Evolutionary conservation across 2,113 vertebrate species (phyloP).

Genomic region (Callithrix jacchus): DNA sequence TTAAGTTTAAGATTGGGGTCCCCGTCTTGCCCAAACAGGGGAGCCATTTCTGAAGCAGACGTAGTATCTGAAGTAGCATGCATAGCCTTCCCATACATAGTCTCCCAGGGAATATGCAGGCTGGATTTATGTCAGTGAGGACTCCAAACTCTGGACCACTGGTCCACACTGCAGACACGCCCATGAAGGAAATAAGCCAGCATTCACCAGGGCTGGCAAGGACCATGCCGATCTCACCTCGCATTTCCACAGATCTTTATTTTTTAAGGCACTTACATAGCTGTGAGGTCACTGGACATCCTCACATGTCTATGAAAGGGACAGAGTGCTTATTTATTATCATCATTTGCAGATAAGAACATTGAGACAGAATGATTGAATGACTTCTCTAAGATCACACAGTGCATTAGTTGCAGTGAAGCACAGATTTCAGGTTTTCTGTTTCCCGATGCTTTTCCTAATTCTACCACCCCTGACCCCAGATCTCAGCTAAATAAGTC

Average conservation of each 20-base stretch:
- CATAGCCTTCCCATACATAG: fast-evolving
- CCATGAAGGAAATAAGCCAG: no score
- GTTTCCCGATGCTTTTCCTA: fast-evolving
- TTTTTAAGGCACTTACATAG: constrained; percentile 71
- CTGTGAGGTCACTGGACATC: constrained; percentile 72
- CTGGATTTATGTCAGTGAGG: neutral
- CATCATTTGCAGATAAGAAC: constrained; percentile 65
- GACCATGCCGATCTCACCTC: neutral
- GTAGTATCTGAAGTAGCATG: no score
- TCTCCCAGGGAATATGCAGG: fast-evolving
- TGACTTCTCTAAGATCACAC: constrained; percentile 40
- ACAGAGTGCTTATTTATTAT: neutral
- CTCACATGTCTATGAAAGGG: neutral
- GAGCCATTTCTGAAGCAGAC: neutral
- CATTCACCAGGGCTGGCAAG: fast-evolving
- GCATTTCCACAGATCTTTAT: constrained; percentile 38
- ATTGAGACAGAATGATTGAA: constrained; percentile 69
- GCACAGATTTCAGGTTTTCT: neutral
- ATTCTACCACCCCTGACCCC: no score
- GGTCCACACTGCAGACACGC: no score
- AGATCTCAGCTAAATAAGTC: neutral
- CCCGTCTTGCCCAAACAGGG: neutral
- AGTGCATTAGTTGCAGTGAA: no score
- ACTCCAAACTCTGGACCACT: fast-evolving
- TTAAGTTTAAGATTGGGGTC: neutral